phyloP scores from a whole-genome alignment of 64 coral and sea anemone species.

The Cladopsammia gracilis region DNA sequence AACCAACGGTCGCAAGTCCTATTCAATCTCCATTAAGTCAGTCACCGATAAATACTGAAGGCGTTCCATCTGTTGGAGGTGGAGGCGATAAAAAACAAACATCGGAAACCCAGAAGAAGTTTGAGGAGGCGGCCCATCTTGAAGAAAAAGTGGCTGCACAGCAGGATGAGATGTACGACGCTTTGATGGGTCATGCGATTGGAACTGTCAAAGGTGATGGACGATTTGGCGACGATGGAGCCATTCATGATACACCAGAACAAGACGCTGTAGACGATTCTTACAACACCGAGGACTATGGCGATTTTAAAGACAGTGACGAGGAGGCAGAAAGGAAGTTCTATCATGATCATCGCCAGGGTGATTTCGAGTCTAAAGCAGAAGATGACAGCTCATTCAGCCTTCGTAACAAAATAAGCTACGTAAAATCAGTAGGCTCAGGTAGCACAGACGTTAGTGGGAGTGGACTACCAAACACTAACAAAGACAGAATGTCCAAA shows the following conservation, averaged over 20 bases:
- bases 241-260: constrained; percentile 38
- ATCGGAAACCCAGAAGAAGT: constrained; percentile 58
- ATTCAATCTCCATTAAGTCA: constrained; percentile 7
- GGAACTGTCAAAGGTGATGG: constrained; percentile 51
- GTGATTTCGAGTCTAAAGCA: constrained; percentile 13
- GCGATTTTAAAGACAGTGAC: constrained; percentile 92
- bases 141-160: constrained; percentile 93
- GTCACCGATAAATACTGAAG: not conserved
- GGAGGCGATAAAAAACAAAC: constrained; percentile 18
- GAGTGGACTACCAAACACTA: not conserved
- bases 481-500: not conserved
- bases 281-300: constrained; percentile 78
- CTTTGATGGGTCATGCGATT: constrained; percentile 63
- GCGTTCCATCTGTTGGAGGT: not conserved
- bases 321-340: constrained; percentile 75
- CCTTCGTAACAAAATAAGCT: constrained; percentile 20
- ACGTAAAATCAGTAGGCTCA: not conserved
- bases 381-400: not conserved
- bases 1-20: constrained; percentile 7
- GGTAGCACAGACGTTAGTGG: not conserved
- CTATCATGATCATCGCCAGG: constrained; percentile 33
- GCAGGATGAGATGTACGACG: constrained; percentile 90
- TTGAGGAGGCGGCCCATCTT: constrained; percentile 89
- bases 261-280: constrained; percentile 20
- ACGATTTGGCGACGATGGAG: constrained; percentile 61